Conservation (phyloP, 2,113 vertebrate genomes). For the Gyps fulvus region DNA sequence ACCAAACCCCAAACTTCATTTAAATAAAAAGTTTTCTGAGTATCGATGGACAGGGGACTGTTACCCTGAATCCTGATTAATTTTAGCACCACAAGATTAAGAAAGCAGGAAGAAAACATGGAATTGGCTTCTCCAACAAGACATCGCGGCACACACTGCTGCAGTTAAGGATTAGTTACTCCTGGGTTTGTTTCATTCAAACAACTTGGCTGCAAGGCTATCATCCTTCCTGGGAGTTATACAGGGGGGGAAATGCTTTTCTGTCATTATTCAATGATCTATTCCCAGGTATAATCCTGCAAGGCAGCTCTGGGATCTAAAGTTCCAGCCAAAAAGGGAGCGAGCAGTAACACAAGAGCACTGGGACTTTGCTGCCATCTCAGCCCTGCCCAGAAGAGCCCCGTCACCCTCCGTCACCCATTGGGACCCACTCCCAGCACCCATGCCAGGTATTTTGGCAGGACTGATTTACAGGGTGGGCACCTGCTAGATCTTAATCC, state of each 20-base stretch:
- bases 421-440: background rate
- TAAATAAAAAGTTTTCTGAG: background rate
- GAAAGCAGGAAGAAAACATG: background rate
- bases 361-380: background rate
- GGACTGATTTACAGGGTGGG: background rate
- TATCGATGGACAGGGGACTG: rapidly evolving
- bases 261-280: background rate
- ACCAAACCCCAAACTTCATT: background rate
- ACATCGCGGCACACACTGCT: rapidly evolving
- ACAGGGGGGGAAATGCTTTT: background rate
- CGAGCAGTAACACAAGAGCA: background rate
- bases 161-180: background rate
- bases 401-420: rapidly evolving
- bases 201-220: background rate
- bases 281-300: background rate
- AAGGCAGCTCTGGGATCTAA: background rate
- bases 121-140: background rate
- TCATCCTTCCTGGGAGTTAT: background rate
- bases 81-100: background rate
- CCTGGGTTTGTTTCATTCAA: background rate
- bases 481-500: background rate
- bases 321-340: background rate
- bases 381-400: background rate
- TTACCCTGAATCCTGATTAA: background rate
- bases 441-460: background rate